phyloP scores from a whole-genome alignment of 2,888 invertebrate species.

The Hemaris fuciformis region DNA sequence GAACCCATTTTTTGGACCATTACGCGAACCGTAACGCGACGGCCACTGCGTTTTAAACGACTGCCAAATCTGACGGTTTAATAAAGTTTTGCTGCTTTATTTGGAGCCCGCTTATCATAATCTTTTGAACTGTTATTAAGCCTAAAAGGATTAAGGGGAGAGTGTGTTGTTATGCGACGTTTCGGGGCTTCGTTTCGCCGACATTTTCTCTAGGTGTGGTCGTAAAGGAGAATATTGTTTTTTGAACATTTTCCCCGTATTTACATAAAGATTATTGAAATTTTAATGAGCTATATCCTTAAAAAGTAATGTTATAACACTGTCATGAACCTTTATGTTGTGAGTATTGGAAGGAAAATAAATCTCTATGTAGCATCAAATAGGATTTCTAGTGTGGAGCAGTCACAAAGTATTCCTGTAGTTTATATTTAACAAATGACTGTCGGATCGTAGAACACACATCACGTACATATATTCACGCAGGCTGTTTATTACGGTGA shows the following conservation, averaged over 20 bases:
- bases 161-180: slow-evolving; percentile 15
- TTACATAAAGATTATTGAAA: slow-evolving; percentile 5
- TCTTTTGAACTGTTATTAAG: slow-evolving; percentile 40
- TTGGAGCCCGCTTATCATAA: slow-evolving; percentile 39
- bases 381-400: no score
- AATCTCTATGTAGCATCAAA: no score
- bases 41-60: slow-evolving; percentile 47
- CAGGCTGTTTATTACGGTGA: not conserved
- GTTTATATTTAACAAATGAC: not conserved
- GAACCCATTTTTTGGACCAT: slow-evolving; percentile 56
- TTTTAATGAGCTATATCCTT: not conserved
- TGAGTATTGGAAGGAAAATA: no score
- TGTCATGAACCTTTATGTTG: no score
- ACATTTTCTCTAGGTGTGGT: not conserved
- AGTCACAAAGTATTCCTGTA: no score
- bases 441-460: not conserved
- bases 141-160: slow-evolving; percentile 36
- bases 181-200: slow-evolving; percentile 13
- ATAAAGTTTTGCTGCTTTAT: slow-evolving; percentile 39
- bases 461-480: not conserved
- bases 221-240: not conserved
- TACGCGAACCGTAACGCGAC: slow-evolving; percentile 42
- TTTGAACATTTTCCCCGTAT: not conserved
- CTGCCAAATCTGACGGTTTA: slow-evolving; percentile 47
- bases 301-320: not conserved